These are phyloP conservation scores for Paralvinella palmiformis DNA, from an alignment of 1,140 invertebrate species.

Conservation along the genomic window DNA sequence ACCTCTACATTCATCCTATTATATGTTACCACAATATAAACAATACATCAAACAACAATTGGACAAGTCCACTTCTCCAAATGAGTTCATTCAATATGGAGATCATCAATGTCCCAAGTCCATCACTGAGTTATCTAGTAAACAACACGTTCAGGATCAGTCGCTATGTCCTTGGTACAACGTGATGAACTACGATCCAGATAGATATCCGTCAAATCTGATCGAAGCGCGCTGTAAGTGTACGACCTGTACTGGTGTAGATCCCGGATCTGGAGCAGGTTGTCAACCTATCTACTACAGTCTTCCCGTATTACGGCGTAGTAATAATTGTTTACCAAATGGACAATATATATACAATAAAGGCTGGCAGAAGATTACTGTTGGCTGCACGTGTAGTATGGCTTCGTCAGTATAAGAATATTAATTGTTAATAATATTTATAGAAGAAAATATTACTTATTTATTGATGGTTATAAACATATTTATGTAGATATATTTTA, in stretches of 20 bases:
- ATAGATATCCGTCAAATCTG: not conserved
- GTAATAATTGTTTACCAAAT: not conserved
- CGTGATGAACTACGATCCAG: conserved; percentile 5
- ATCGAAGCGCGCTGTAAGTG: conserved; percentile 7
- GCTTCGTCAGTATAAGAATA: not conserved
- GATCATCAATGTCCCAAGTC: no score
- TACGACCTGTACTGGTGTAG: not conserved
- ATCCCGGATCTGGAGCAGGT: not conserved
- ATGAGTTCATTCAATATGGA: no score
- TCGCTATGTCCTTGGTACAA: conserved; percentile 11
- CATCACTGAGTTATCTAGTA: no score
- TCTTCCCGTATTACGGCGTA: not conserved
- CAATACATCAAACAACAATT: no score
- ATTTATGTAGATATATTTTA: no score
- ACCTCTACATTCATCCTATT: no score
- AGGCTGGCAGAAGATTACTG: not conserved
- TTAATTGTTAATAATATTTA: not conserved
- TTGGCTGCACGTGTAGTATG: not conserved
- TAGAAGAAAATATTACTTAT: not conserved
- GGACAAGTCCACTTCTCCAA: no score
- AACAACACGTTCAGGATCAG: not conserved
- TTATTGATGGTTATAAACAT: not conserved
- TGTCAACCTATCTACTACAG: conserved; percentile 8
- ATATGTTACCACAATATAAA: no score
- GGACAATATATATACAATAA: not conserved